A percentile compares a stretch with the other conserved stretches of the same genome.
Evolutionary conservation across 2,888 invertebrate species (phyloP).

Genomic region (Elaeidobius kamerunicus): DNA sequence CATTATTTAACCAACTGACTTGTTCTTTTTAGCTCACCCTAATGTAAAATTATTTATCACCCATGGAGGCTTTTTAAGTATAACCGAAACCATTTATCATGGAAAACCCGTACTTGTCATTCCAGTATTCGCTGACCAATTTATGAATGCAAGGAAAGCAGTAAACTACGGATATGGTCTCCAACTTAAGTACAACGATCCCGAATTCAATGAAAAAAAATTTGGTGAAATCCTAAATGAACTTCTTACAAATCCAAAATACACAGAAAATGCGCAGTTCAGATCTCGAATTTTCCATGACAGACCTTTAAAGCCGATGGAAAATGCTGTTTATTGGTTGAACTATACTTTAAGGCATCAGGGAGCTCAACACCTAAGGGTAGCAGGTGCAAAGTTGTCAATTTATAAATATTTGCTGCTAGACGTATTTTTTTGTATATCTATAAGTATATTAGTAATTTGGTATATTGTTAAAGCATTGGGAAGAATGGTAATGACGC

Average conservation of each 20-base stretch:
- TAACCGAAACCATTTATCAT: conserved; percentile 51
- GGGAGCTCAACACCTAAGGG: conserved; percentile 38
- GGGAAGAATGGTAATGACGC: not conserved
- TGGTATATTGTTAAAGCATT: not conserved
- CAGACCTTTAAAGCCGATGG: conserved; percentile 38
- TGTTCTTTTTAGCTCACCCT: conserved; percentile 45
- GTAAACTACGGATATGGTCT: conserved; percentile 48
- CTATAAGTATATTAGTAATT: not conserved
- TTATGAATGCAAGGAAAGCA: conserved; percentile 51
- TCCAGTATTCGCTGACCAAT: conserved; percentile 54
- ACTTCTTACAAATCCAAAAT: conserved; percentile 47
- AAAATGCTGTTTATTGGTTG: conserved; percentile 40
- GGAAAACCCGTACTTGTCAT: conserved; percentile 53
- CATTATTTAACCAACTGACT: not conserved
- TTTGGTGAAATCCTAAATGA: conserved; percentile 45
- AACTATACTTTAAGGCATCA: conserved; percentile 41
- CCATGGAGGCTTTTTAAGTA: conserved; percentile 52
- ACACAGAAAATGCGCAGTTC: conserved; percentile 34
- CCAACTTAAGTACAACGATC: conserved; percentile 44
- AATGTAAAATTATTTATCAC: conserved; percentile 51
- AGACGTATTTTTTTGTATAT: conserved; percentile 14
- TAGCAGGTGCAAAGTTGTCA: conserved; percentile 18
- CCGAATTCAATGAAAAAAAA: conserved; percentile 48
- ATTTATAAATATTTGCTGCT: conserved; percentile 29
- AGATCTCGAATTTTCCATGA: conserved; percentile 39